Evolutionary conservation across 2,888 invertebrate species (phyloP), one percentile per base, ranked within the genome.

Genomic region (Nymphalis polychloros): DNA sequence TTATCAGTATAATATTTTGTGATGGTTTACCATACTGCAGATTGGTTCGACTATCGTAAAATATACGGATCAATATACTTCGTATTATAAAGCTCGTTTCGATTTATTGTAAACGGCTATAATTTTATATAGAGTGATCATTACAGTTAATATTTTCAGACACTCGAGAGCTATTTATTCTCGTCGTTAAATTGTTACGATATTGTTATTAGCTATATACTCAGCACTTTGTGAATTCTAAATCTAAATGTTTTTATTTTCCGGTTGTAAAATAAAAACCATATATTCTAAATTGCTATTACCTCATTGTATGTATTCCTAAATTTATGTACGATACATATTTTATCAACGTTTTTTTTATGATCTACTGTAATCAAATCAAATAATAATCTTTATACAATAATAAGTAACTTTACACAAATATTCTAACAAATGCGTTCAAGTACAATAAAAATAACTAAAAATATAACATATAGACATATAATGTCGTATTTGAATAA

Each of bases 41-140:
- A 41, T 41, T 4, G 41, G 13, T 41, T 41, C 41, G 41, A 4
- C 10, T 41, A 13, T 41, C 13, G 41, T 41, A 41, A 41, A 41
- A 13, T 41, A 41, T 41, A 41, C 41, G 41, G 41, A 4, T 13
- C 13, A 4, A 41, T 41, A 41, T 13, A 4, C 10, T 13, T 41
- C 0, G 35, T 41, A 41, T 41, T n/a, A 50, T 20, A 20, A 55
- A 31, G 5, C 27, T 27, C 6, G 41, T 41, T 55, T 59, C 19
- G 46, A 49, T 47, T 53, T 67, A 69, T 60, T 67, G 61, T 71
- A 50, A 71, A 61, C 61, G 59, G 53, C 68, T 70, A 47, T 59
- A 61, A 67, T 67, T 73, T 75, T 75, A 74, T 77, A 75, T 72
- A 70, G 69, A 72, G 69, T 74, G 70, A 76, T 76, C 72, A 75